A percentile compares a stretch with the other conserved stretches of the same genome.
phyloP scores from a whole-genome alignment of 2,797 vertebrate genomes.

The Discoglossus pictus region DNA sequence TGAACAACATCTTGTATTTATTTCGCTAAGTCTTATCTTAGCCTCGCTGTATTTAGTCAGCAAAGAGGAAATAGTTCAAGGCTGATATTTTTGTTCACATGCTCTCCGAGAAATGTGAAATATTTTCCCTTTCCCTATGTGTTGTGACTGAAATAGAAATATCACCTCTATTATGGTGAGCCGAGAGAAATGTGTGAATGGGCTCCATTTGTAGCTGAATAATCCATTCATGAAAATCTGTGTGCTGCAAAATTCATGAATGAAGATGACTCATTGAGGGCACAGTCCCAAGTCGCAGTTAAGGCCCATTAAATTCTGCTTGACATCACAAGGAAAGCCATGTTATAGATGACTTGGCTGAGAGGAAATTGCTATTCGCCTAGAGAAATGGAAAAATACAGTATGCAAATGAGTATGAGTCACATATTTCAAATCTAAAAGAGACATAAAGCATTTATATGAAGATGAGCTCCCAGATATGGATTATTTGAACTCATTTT shows the following conservation, averaged over 20 bases:
- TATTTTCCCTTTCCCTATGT: constrained; percentile 52
- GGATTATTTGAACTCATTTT: constrained; percentile 8
- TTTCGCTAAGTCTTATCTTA: too few relatives aligned
- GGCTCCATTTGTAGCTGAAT: constrained; percentile 62
- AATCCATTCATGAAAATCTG: constrained; percentile 68
- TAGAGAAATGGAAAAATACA: constrained; percentile 58
- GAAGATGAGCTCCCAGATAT: constrained; percentile 48
- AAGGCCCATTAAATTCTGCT: constrained; percentile 65
- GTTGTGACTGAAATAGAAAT: constrained; percentile 57
- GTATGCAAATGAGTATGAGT: constrained; percentile 63
- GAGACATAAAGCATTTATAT: constrained; percentile 56
- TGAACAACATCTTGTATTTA: too few relatives aligned
- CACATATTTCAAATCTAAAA: constrained; percentile 60
- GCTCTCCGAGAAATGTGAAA: constrained; percentile 46
- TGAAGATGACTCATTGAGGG: constrained; percentile 65
- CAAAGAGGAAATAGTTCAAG: neutral
- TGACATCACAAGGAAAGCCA: constrained; percentile 62
- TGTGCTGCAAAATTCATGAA: constrained; percentile 59
- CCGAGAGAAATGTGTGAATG: constrained; percentile 62
- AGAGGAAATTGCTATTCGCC: constrained; percentile 59
- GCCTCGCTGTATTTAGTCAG: too few relatives aligned
- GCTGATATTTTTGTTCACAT: neutral
- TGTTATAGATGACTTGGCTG: constrained; percentile 61
- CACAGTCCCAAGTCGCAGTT: constrained; percentile 61
- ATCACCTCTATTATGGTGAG: constrained; percentile 57